Base-by-base conservation (phyloP, 1,140 invertebrate genomes). In the Theocolax elegans region DNA sequence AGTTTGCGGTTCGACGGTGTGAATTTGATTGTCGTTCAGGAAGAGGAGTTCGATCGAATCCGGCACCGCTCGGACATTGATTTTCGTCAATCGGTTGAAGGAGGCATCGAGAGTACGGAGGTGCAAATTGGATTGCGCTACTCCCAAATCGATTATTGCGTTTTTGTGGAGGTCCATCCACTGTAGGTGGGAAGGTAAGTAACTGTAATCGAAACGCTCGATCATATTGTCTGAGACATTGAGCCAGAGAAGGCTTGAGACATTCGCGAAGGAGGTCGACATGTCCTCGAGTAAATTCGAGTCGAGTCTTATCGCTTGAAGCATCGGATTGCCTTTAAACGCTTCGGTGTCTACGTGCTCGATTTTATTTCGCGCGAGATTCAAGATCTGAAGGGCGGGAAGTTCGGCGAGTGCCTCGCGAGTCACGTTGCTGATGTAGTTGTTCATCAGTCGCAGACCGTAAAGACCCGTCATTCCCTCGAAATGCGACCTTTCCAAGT, bases 101-200 rank as follows among this genome's bases (percentile, higher is more conserved):
- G 92, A 93, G 21, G 91, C 91, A 78, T 95, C 93, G 68, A 95
- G 82, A 1, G 92, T 93, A 81, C 92, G 91, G 3, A 92, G 79
- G 27, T 83, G 86, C 7, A 88, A 82, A 40, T 75, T 72, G 80
- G 83, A 72, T 72, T 83, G 74, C 73, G 84, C 71, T 77, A 89
- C 79, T 29, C 92, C 91, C 13, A 95, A 82, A 38, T 92, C 90
- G 75, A 89, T 88, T 62, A 95, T 93, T 65, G 89, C 88, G 81
- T 96, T 95, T 74, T 91, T 91, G 79, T 95, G 93, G 44, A 95
- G 86, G 82, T 95, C 93, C 71, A 96, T 81, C 92, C 93, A 94
- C 79, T 93, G 91, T 2, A 95, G 86, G 77, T 90, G 91, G 46
- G 88, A 86, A 1, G 94, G 94, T 60, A 96, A 88, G 74, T 93